Evolutionary conservation across 2,113 vertebrate species (phyloP).

Genomic region (Vombatus ursinus): DNA sequence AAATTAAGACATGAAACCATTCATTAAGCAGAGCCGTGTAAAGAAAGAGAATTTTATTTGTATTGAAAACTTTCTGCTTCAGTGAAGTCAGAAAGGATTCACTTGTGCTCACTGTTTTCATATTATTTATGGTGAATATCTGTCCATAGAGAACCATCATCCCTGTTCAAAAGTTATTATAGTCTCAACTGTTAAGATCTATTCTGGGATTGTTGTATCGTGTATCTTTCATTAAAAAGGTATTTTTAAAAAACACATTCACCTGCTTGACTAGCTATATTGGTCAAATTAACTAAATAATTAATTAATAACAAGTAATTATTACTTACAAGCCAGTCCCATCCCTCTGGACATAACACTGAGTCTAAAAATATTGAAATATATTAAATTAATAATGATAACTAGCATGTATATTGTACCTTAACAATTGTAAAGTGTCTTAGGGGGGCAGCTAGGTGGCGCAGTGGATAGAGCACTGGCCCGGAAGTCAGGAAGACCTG

Average conservation of each 20-base stretch:
- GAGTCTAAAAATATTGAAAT: background rate
- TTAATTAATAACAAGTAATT: background rate
- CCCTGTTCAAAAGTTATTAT: background rate
- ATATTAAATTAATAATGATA: background rate
- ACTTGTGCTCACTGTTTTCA: background rate
- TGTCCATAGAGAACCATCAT: background rate
- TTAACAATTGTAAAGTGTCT: background rate
- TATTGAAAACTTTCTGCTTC: background rate
- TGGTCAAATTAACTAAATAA: background rate
- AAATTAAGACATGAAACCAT: background rate
- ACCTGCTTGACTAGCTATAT: background rate
- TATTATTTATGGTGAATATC: background rate
- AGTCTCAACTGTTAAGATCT: background rate
- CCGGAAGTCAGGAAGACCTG: no score
- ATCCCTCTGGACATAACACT: background rate
- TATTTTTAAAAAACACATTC: background rate
- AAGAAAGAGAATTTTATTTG: background rate
- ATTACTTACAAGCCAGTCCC: background rate
- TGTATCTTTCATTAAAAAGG: background rate
- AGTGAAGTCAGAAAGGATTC: background rate
- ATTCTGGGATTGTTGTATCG: background rate
- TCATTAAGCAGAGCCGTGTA: background rate
- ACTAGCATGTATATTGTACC: background rate
- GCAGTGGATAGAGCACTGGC: no score
- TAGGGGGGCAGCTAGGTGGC: no score